A percentile compares a stretch with the other conserved stretches of the same genome.
phyloP scores from a whole-genome alignment of 2,797 vertebrate species.

The Phoeniculus purpureus region DNA sequence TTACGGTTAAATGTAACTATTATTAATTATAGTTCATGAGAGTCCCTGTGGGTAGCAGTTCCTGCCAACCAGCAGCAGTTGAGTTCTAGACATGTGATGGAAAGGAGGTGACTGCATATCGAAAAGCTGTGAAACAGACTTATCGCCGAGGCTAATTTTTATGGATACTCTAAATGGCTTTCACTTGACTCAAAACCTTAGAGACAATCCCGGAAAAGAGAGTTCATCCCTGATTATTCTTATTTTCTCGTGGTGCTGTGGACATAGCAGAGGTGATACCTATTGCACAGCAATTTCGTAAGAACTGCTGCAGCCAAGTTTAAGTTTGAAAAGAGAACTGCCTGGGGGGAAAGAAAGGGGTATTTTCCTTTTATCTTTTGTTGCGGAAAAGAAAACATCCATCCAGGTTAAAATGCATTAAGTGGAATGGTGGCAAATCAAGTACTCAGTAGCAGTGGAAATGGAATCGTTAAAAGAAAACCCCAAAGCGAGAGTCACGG shows the following conservation, averaged over 20 bases:
- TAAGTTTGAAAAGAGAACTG: background rate
- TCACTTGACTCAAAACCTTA: background rate
- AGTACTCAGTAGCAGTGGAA: background rate
- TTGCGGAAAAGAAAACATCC: background rate
- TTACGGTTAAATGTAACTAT: background rate
- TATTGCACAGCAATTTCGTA: background rate
- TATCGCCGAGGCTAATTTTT: background rate
- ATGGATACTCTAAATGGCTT: background rate
- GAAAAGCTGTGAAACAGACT: background rate
- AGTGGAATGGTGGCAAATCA: background rate
- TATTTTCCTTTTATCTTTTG: background rate
- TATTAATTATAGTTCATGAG: background rate
- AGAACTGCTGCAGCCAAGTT: background rate
- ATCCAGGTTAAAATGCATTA: background rate
- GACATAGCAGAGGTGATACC: background rate
- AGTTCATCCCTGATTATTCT: background rate
- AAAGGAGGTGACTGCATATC: background rate
- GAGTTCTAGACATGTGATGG: background rate
- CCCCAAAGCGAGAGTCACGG: background rate
- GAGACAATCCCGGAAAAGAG: background rate
- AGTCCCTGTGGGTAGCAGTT: background rate
- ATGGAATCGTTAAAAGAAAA: background rate
- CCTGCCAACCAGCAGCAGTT: accelerated
- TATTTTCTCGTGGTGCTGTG: background rate
- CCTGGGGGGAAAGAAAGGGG: background rate